A percentile compares a stretch with the other conserved stretches of the same genome.
These are phyloP conservation scores for Brachynemurus nebulosus DNA, from an alignment of 2,888 invertebrate species.

Conservation along the genomic window DNA sequence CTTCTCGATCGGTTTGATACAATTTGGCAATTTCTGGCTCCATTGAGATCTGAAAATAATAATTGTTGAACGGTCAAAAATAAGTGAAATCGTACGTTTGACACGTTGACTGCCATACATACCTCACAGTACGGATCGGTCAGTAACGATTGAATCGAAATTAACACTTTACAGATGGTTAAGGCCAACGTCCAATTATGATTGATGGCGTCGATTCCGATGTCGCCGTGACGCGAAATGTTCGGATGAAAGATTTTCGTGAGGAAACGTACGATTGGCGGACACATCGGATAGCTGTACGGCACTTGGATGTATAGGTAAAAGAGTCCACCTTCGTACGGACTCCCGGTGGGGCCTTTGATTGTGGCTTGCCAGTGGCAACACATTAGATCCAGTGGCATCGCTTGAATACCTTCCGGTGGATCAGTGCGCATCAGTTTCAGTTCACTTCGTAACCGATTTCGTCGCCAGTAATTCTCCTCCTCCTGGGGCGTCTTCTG, in stretches of 20 bases:
- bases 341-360: slow-evolving; percentile 80
- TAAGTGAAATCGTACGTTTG: no score
- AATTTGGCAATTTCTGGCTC: slow-evolving; percentile 71
- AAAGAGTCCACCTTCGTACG: slow-evolving; percentile 89
- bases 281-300: slow-evolving; percentile 76
- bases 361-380: slow-evolving; percentile 93
- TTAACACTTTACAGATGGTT: slow-evolving; percentile 77
- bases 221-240: slow-evolving; percentile 87
- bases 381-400: slow-evolving; percentile 63
- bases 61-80: no score
- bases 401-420: slow-evolving; percentile 73
- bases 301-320: slow-evolving; percentile 84
- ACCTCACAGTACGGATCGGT: slow-evolving; percentile 83
- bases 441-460: slow-evolving; percentile 65
- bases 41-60: slow-evolving; percentile 70
- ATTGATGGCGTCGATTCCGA: slow-evolving; percentile 88
- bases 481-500: slow-evolving; percentile 51
- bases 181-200: slow-evolving; percentile 94
- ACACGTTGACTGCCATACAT: slow-evolving; percentile 27
- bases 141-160: slow-evolving; percentile 75
- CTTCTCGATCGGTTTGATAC: slow-evolving; percentile 54
- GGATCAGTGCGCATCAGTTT: slow-evolving; percentile 57
- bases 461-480: slow-evolving; percentile 70
- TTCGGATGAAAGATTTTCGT: slow-evolving; percentile 92
- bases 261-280: slow-evolving; percentile 81